Evolutionary conservation across 2,888 invertebrate genomes (phyloP), one percentile per base, ranked within the genome.

Genomic region (Blomia tropicalis): DNA sequence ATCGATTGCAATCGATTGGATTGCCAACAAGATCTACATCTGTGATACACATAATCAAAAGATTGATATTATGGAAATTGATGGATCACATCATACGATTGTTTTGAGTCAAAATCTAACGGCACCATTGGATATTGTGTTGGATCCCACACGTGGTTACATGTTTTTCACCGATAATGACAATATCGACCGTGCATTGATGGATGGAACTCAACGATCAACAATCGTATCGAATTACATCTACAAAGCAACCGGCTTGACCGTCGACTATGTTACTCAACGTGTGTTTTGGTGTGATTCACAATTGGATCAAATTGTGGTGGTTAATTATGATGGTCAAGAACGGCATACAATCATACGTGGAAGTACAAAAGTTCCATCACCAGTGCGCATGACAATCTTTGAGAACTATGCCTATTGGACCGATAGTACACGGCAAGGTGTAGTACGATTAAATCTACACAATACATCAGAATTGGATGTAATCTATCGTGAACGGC

Each of bases 211-310:
- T 0, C 82, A 84, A 70, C 78, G 84, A 0, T 79, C 81, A 51
- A 82, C 87, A 0, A 84, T 96, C 43, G 85, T 92, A 0, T 84
- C 87, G 0, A 89, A 90, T 71, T 92, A 92, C 0, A 85, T 93
- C 0, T 90, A 93, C 73, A 87, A 89, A 73, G 93, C 93, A 0
- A 86, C 87, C 1, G 92, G 92, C 2, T 82, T 95, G 11, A 82
- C 91, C 0, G 83, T 91, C 0, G 95, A 96, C 74, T 83, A 87
- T n/a, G 83, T 90, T 27, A 83, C 85, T 0, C 83, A 86, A 70
- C 77, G 95, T 58, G 82, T 98, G 5, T 95, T 87, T 75, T 96
- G 95, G 93, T 92, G 93, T 70, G 96, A 98, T 73, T 87, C 90
- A 0, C 77, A 92, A 17, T 76, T 95, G 60, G 93, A 96, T 75